Conservation (phyloP, 2,888 invertebrate species). For the Atethmia centrago region DNA sequence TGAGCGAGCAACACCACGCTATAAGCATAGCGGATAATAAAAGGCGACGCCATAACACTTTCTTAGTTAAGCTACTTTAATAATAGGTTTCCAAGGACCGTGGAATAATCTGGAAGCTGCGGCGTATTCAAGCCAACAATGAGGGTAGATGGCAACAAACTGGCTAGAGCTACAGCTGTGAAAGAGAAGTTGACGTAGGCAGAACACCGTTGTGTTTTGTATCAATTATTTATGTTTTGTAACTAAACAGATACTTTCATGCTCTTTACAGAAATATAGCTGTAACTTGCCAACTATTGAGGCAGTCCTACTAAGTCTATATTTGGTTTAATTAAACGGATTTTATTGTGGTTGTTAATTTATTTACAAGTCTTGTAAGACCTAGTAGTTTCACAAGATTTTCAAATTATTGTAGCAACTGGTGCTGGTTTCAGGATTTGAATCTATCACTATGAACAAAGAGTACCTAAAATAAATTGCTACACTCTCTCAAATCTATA, state of each 20-base stretch:
- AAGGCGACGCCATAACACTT: conserved; percentile 56
- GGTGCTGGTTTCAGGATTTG: not conserved
- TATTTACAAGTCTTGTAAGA: not conserved
- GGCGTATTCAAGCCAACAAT: conserved; percentile 30
- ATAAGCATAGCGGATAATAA: conserved; percentile 57
- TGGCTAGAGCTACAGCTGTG: not conserved
- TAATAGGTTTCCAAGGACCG: conserved; percentile 56
- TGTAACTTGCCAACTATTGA: conserved; percentile 1
- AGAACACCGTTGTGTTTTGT: conserved; percentile 14
- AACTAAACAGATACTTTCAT: conserved; percentile 12
- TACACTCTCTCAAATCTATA: too few relatives aligned
- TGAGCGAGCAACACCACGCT: conserved; percentile 29
- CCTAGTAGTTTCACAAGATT: not conserved
- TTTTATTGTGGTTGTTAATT: conserved; percentile 1
- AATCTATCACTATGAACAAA: not conserved
- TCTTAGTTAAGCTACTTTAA: conserved; percentile 63
- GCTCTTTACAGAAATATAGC: conserved; percentile 11
- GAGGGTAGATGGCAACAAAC: conserved; percentile 10
- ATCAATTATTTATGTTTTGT: conserved; percentile 34
- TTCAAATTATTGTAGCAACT: not conserved
- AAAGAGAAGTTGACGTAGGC: conserved; percentile 16
- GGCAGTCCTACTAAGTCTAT: conserved; percentile 1
- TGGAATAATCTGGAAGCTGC: conserved; percentile 49
- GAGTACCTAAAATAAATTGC: not conserved
- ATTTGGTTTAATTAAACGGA: not conserved